These are phyloP conservation scores for Polydesmus complanatus DNA, from an alignment of 2,888 invertebrate species.

Conservation along the genomic window DNA sequence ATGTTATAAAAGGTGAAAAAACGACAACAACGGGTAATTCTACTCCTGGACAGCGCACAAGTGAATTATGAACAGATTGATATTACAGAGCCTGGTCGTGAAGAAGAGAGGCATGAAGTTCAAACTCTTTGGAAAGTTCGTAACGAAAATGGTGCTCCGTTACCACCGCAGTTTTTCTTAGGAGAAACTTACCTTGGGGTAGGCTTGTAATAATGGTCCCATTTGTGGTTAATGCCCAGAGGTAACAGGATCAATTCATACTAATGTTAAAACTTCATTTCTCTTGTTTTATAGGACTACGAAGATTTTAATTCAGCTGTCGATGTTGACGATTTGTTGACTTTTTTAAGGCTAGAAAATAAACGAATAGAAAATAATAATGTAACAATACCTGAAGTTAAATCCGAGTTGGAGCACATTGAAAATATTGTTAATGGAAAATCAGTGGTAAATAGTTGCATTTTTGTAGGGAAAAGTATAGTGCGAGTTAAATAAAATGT, in stretches of 20 bases:
- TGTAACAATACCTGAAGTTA: too few relatives aligned
- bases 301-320: conserved; percentile 61
- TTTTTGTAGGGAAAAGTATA: not conserved
- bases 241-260: too few relatives aligned
- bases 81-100: conserved; percentile 84
- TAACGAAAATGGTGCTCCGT: conserved; percentile 56
- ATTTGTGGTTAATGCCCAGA: too few relatives aligned
- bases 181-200: conserved; percentile 87
- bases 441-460: not conserved
- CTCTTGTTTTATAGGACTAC: conserved; percentile 52
- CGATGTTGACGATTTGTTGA: conserved; percentile 18
- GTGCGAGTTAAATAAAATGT: too few relatives aligned
- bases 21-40: conserved; percentile 79
- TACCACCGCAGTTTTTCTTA: conserved; percentile 90
- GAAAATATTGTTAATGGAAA: not conserved
- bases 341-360: conserved; percentile 16
- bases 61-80: conserved; percentile 82
- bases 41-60: conserved; percentile 83
- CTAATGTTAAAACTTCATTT: not conserved
- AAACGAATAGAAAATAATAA: not conserved
- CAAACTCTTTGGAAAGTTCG: conserved; percentile 49
- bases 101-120: conserved; percentile 80
- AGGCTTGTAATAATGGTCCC: too few relatives aligned
- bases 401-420: not conserved
- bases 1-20: conserved; percentile 67